Percentiles rank a stretch among this genome's conserved stretches.
These are phyloP conservation scores for Sphecodes monilicornis DNA, from an alignment of 2,888 invertebrate species.

Conservation along the genomic window DNA sequence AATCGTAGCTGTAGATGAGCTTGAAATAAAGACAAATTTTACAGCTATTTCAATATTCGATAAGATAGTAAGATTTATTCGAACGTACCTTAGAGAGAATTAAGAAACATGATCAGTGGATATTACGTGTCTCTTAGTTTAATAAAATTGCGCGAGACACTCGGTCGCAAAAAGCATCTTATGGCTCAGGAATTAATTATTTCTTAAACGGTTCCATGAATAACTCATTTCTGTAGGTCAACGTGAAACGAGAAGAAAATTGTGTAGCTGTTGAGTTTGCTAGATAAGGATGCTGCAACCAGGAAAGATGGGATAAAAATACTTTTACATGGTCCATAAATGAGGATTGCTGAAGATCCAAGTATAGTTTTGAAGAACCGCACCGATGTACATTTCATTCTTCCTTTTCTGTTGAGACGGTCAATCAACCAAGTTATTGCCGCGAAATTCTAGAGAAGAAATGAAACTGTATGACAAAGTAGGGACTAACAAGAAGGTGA, in stretches of 20 bases:
- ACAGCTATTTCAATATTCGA: too few relatives aligned
- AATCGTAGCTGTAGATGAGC: too few relatives aligned
- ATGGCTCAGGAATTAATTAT: not conserved
- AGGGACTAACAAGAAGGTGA: constrained; percentile 68
- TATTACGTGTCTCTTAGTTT: not conserved
- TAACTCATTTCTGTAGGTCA: not conserved
- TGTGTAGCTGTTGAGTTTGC: not conserved
- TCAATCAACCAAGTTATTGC: not conserved
- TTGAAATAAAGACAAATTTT: too few relatives aligned
- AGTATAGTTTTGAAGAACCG: not conserved
- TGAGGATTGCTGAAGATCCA: not conserved
- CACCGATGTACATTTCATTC: not conserved
- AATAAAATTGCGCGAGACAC: not conserved
- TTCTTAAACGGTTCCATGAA: not conserved
- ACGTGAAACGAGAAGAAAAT: not conserved
- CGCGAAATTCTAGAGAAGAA: constrained; percentile 32
- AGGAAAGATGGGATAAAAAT: not conserved
- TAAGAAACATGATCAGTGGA: not conserved
- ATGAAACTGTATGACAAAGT: constrained; percentile 61
- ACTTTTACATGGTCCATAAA: not conserved
- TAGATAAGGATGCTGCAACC: not conserved
- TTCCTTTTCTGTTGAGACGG: not conserved
- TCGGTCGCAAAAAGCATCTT: not conserved
- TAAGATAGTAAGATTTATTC: too few relatives aligned
- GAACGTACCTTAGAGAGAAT: too few relatives aligned